Evolutionary conservation across 1,140 invertebrate species (phyloP).

Genomic region (Cyphomyrmex costatus): DNA sequence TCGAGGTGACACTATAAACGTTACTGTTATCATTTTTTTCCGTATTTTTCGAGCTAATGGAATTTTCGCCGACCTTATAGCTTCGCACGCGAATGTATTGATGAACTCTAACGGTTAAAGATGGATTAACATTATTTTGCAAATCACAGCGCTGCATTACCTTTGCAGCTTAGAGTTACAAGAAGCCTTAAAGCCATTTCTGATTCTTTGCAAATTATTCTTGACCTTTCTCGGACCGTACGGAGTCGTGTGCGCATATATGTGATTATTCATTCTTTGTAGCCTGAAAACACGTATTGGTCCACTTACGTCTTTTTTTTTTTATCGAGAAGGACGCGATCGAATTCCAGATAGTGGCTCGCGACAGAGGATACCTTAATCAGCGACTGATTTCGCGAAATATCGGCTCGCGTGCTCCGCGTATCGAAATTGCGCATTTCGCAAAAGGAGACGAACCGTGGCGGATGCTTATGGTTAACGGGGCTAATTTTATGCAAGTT

Average conservation of each 20-base stretch:
- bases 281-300: neutral
- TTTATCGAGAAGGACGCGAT: constrained; percentile 43
- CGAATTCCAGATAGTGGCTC: constrained; percentile 46
- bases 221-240: neutral
- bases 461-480: constrained; percentile 74
- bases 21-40: constrained; percentile 6
- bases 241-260: neutral
- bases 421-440: constrained; percentile 62
- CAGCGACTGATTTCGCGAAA: constrained; percentile 39
- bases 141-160: neutral
- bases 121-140: neutral
- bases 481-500: constrained; percentile 72
- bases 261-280: constrained; percentile 33
- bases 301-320: constrained; percentile 16
- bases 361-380: constrained; percentile 42
- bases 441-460: constrained; percentile 17
- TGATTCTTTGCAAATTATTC: neutral
- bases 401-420: constrained; percentile 20
- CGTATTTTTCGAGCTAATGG: constrained; percentile 4
- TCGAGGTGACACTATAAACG: neutral
- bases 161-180: neutral
- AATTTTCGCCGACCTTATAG: constrained; percentile 4
- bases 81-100: neutral
- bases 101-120: too few species aligned
- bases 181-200: neutral